Conservation (phyloP, 2,113 vertebrate species). For the Pterocles burchelli region DNA sequence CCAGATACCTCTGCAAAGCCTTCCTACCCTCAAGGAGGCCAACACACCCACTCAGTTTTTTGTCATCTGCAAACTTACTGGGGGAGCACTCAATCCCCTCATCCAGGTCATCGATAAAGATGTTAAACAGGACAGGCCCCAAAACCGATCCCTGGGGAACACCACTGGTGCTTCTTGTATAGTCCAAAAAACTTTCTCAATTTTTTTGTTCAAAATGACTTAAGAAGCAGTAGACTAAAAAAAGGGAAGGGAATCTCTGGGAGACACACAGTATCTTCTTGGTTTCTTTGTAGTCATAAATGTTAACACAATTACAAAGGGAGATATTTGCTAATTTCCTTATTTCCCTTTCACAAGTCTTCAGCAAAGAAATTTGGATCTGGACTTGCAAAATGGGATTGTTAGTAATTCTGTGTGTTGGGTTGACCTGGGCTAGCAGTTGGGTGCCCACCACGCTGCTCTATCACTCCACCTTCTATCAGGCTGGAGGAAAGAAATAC, state of each 20-base stretch:
- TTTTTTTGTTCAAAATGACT: background rate
- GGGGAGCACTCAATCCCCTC: too few species aligned
- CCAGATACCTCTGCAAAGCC: too few species aligned
- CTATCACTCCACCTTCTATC: background rate
- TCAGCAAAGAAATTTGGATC: background rate
- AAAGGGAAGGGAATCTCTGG: background rate
- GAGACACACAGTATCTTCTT: background rate
- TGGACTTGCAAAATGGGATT: background rate
- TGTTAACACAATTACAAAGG: background rate
- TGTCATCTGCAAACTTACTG: too few species aligned
- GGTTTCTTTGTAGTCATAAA: background rate
- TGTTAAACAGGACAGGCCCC: too few species aligned
- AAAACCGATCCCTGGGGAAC: too few species aligned
- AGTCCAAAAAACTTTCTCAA: background rate
- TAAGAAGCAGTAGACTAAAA: background rate
- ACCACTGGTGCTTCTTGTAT: background rate
- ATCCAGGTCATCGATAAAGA: too few species aligned
- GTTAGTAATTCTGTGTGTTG: background rate
- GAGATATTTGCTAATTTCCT: background rate
- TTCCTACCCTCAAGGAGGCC: too few species aligned
- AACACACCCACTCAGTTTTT: too few species aligned
- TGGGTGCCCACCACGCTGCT: background rate
- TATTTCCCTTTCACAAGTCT: fast-evolving
- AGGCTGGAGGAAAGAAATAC: background rate
- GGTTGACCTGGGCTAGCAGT: background rate